Evolutionary conservation across 2,113 vertebrate species (phyloP).

Genomic region (Pelodiscus sinensis): DNA sequence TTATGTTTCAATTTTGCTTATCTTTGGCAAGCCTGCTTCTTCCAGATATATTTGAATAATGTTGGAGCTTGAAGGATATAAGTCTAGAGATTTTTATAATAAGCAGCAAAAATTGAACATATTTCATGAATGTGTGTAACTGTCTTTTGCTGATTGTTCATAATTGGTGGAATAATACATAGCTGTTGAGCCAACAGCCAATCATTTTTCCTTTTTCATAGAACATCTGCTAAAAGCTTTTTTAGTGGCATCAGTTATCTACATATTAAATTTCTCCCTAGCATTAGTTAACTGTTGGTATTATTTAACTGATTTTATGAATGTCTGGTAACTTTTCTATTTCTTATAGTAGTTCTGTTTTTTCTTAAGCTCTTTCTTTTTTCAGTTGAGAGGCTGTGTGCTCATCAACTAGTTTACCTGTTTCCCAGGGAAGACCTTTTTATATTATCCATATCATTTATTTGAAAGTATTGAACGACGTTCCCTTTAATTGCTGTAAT

Average conservation of each 20-base stretch:
- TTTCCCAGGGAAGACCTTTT: not conserved
- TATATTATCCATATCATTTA: not conserved
- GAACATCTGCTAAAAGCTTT: not conserved
- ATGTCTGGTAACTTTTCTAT: not conserved
- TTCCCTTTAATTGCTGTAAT: not conserved
- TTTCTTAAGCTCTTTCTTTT: not conserved
- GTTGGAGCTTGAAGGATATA: not conserved
- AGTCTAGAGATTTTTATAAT: not conserved
- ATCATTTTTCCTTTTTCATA: not conserved
- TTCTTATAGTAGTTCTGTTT: not conserved
- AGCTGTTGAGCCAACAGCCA: not conserved
- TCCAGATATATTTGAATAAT: not conserved
- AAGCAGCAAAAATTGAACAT: not conserved
- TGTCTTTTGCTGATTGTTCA: not conserved
- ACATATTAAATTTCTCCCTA: not conserved
- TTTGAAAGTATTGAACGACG: not conserved
- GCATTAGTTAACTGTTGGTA: not conserved
- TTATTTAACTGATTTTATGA: not conserved
- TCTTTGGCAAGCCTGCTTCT: not conserved
- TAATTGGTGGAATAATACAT: not conserved
- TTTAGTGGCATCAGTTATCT: not conserved
- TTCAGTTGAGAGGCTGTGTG: not conserved
- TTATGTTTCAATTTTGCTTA: not conserved
- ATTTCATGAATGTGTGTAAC: not conserved
- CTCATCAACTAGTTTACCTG: not conserved